phyloP scores from a whole-genome alignment of 2,113 vertebrate genomes.

The Lophius piscatorius region DNA sequence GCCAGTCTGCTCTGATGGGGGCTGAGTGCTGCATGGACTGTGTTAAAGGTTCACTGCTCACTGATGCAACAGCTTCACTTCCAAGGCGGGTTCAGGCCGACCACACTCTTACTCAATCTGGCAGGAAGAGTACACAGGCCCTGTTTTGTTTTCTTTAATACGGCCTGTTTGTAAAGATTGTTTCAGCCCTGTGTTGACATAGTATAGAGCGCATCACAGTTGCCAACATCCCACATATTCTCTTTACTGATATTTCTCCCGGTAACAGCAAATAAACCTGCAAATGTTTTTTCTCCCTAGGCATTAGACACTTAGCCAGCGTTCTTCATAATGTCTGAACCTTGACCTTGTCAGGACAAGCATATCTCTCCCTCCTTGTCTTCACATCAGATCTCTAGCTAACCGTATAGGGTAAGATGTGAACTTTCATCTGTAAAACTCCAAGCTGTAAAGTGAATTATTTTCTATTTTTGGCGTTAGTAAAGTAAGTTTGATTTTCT shows the following conservation, averaged over 20 bases:
- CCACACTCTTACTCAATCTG: constrained; percentile 66
- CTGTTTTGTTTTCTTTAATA: constrained; percentile 66
- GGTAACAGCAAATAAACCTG: constrained; percentile 26
- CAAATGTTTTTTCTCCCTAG: constrained; percentile 21
- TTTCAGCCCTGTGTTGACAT: constrained; percentile 60
- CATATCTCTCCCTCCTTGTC: background rate
- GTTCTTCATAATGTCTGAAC: constrained; percentile 25
- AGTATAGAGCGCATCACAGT: constrained; percentile 53
- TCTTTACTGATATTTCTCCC: constrained; percentile 45
- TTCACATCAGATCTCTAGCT: background rate
- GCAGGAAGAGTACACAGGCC: constrained; percentile 72
- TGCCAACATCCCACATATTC: constrained; percentile 55
- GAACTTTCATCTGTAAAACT: background rate
- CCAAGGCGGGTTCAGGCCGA: constrained; percentile 66
- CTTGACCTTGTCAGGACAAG: constrained; percentile 13
- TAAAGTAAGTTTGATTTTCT: constrained; percentile 6
- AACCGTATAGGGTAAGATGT: background rate
- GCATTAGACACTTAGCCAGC: constrained; percentile 6
- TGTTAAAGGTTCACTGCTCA: constrained; percentile 78
- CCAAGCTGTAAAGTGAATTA: background rate
- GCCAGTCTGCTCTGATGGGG: constrained; percentile 72
- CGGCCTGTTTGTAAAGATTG: constrained; percentile 54
- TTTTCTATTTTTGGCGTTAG: background rate
- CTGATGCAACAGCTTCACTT: constrained; percentile 76
- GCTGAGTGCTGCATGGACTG: constrained; percentile 70